phyloP scores from a whole-genome alignment of 1,140 invertebrate species.

The Mercenaria mercenaria region DNA sequence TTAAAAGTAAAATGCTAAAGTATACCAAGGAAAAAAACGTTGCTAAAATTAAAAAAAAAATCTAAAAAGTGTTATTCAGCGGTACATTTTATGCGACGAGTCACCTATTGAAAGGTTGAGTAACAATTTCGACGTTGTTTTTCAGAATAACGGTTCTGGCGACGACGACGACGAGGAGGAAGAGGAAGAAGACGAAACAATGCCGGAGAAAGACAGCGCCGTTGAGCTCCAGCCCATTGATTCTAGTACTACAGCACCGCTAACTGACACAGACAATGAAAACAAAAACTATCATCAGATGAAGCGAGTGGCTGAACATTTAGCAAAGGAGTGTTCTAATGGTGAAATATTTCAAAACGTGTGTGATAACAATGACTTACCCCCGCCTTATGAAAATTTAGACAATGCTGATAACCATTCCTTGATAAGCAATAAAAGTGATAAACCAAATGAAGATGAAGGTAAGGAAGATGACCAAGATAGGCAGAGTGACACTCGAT shows the following conservation, averaged over 20 bases:
- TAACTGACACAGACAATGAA: not conserved
- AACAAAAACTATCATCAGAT: not conserved
- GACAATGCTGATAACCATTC: constrained; percentile 57
- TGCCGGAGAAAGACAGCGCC: constrained; percentile 20
- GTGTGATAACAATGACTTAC: constrained; percentile 40
- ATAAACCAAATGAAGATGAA: constrained; percentile 45
- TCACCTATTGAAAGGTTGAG: too few relatives aligned
- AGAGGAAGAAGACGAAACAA: constrained; percentile 1
- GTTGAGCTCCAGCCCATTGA: constrained; percentile 58
- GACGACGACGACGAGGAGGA: not conserved
- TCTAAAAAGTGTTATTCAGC: too few relatives aligned
- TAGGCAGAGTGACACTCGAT: constrained; percentile 4
- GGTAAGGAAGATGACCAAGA: constrained; percentile 41
- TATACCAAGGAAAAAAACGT: too few relatives aligned
- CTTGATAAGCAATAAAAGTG: constrained; percentile 52
- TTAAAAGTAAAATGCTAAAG: too few relatives aligned
- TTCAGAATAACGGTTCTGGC: not conserved
- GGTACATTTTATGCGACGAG: too few relatives aligned
- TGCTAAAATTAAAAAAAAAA: too few relatives aligned
- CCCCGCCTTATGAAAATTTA: constrained; percentile 53
- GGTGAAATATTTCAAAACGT: constrained; percentile 26
- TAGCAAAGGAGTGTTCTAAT: constrained; percentile 51
- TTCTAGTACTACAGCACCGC: not conserved
- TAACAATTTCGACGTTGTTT: too few relatives aligned
- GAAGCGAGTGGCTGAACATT: not conserved